phyloP scores from a whole-genome alignment of 2,113 vertebrate species.

The Stigmatopora argus region DNA sequence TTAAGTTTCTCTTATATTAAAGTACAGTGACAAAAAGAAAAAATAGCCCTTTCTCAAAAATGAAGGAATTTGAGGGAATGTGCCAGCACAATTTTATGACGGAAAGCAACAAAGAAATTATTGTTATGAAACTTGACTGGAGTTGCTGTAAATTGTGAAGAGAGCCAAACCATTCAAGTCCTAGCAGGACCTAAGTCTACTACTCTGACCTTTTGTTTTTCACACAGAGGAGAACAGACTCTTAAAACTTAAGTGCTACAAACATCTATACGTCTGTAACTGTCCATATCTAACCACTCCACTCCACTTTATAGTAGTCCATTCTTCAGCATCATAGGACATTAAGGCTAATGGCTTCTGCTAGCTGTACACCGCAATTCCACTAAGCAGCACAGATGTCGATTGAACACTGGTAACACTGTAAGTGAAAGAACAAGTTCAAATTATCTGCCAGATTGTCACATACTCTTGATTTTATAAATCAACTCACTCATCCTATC shows the following conservation, averaged over 20 bases:
- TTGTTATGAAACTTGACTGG: not conserved
- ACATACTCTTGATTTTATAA: not conserved
- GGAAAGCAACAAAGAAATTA: not conserved
- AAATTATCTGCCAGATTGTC: not conserved
- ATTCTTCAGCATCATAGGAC: conserved; percentile 33
- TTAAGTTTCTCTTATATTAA: not conserved
- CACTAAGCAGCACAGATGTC: conserved; percentile 18
- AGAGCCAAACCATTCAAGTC: not conserved
- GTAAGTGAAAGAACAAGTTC: not conserved
- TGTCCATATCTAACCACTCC: not conserved
- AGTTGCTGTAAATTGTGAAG: conserved; percentile 1
- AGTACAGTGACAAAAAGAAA: not conserved
- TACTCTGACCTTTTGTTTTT: conserved; percentile 3
- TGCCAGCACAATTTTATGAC: not conserved
- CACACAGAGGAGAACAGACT: not conserved
- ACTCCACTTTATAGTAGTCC: conserved; percentile 29
- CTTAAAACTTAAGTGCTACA: not conserved
- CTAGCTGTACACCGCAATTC: conserved; percentile 40
- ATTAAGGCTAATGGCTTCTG: conserved; percentile 47
- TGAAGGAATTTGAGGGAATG: not conserved
- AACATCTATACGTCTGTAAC: conserved; percentile 3
- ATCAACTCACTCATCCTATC: not conserved
- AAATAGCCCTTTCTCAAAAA: conserved; percentile 7
- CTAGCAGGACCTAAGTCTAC: not conserved
- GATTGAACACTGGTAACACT: conserved; percentile 4